These are phyloP conservation scores for Lycaon pictus DNA, from an alignment of 2,113 vertebrate genomes.

Conservation along the genomic window DNA sequence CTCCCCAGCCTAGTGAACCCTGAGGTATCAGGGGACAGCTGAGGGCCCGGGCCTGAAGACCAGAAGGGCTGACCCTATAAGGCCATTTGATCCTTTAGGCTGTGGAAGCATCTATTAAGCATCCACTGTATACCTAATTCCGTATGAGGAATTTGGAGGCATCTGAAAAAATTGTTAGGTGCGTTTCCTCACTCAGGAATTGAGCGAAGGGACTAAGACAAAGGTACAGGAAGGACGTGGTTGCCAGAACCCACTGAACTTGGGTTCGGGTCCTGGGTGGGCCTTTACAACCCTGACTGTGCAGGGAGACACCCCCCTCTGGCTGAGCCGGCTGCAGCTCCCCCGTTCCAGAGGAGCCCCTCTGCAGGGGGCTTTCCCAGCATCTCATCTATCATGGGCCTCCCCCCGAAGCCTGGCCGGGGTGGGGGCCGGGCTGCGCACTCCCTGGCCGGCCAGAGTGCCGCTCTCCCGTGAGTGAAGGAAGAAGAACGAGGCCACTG, in stretches of 20 bases:
- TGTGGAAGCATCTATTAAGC: background rate
- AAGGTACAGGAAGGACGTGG: background rate
- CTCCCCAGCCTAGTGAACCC: background rate
- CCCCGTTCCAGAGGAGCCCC: background rate
- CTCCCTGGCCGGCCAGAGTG: background rate
- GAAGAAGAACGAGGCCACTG: slow-evolving; percentile 5
- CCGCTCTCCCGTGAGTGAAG: background rate
- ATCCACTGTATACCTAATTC: background rate
- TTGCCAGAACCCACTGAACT: background rate
- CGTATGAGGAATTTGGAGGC: background rate
- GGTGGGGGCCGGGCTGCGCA: background rate
- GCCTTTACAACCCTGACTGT: background rate
- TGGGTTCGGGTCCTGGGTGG: background rate
- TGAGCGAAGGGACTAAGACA: background rate
- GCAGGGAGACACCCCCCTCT: background rate
- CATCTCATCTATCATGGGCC: background rate
- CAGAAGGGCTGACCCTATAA: background rate
- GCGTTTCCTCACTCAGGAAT: background rate
- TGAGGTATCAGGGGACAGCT: too few relatives aligned
- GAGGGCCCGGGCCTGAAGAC: background rate
- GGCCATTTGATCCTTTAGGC: background rate
- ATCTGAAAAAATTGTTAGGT: background rate
- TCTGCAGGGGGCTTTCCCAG: background rate
- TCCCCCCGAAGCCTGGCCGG: background rate
- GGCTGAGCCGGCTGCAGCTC: background rate